Base-by-base conservation (phyloP, 2,113 vertebrate species). In the Mormyrus iriodes region DNA sequence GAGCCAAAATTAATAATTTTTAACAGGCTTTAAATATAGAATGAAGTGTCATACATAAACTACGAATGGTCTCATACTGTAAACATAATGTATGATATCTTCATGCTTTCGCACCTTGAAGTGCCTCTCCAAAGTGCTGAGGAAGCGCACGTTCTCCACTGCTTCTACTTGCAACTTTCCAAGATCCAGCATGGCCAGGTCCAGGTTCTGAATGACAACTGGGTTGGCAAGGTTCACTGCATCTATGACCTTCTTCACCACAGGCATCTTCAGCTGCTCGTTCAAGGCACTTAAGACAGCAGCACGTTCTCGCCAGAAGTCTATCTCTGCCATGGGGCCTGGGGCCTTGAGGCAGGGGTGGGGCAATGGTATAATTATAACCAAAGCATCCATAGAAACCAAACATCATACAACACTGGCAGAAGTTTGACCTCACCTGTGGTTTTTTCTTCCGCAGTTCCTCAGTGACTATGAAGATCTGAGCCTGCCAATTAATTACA, bases 281-380 rank as follows among this genome's bases (percentile, higher is more conserved):
- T 90, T 92, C 69, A 99, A 93, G 3, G 96, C 95, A 8, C 95
- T 96, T 46, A 99, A 90, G 7, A 94, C 92, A 5, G 95, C 94
- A 0, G 94, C 93, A 39, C 96, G 96, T 88, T 98, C 97, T 88
- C 94, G 92, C 98, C 98, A 99, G 88, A 97, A 95, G 13, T 96
- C 93, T 21, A 99, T 93, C 92, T 99, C 98, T 0, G 97, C 97
- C 91, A 99, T 92, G 0, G 98, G 97, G 31, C 97, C 93, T 0
- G 96, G 92, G 3, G 92, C 96, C 98, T 99, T 86, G 39, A 9
- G 83, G 90, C 88, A 89, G 5, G 3, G 19, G 89, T 82, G 53
- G 49, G n/a, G 2, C 12, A 79, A 42, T 19, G 17, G 73, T 61
- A 5, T 42, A 31, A 73, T 6, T 91, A 9, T 86, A 73, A 55